Evolutionary conservation across 2,797 vertebrate genomes (phyloP).

Genomic region (Microctenopoma steveboyesi): DNA sequence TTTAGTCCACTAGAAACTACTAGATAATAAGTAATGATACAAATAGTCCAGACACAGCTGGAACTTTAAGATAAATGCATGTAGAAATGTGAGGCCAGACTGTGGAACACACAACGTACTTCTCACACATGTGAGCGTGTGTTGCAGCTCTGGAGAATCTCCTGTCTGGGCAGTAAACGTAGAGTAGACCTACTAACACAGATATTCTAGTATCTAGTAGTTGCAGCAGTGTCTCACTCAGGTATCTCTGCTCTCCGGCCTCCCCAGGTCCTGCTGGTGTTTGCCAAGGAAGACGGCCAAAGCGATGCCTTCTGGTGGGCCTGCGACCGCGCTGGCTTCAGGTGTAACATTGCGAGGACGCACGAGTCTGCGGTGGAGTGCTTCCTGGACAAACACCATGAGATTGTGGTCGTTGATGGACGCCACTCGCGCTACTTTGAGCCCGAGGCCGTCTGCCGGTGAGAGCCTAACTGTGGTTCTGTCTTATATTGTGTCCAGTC

Average conservation of each 20-base stretch:
- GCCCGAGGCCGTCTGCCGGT: conserved; percentile 92
- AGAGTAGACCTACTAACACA: conserved; percentile 4
- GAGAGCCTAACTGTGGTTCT: conserved; percentile 41
- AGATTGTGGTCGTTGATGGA: conserved; percentile 93
- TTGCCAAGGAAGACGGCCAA: conserved; percentile 95
- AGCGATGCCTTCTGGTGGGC: conserved; percentile 98
- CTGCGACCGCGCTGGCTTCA: conserved; percentile 93
- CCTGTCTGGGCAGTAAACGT: conserved; percentile 14
- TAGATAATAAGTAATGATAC: too few species aligned
- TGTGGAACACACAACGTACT: too few species aligned
- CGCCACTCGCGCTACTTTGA: conserved; percentile 89
- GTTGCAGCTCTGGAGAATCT: conserved; percentile 19
- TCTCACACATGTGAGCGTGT: too few species aligned
- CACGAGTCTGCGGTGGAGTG: conserved; percentile 92
- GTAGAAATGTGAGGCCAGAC: too few species aligned
- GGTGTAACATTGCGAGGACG: conserved; percentile 90
- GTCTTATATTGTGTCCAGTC: too few species aligned
- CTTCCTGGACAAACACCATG: conserved; percentile 95
- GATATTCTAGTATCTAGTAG: conserved; percentile 16
- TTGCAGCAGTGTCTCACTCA: conserved; percentile 13
- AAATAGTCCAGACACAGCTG: too few species aligned
- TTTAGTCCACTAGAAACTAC: too few species aligned
- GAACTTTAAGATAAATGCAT: too few species aligned
- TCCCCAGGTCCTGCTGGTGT: conserved; percentile 92
- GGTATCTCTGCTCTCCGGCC: neutral